Evolutionary conservation across 2,113 vertebrate genomes (phyloP).

Genomic region (Ondatra zibethicus): DNA sequence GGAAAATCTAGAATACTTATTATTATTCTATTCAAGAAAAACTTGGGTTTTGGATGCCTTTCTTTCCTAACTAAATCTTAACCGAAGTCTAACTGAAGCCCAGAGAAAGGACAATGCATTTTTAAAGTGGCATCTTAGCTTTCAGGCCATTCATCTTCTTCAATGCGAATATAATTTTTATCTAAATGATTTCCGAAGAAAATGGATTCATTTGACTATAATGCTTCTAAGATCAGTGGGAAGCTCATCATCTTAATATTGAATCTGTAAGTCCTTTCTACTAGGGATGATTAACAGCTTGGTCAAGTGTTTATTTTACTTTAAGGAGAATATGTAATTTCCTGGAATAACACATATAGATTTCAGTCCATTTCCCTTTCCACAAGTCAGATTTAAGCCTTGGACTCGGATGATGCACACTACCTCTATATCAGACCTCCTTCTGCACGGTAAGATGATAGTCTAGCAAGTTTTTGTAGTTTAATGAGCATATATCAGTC

Average conservation of each 20-base stretch:
- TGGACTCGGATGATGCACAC: conserved; percentile 83
- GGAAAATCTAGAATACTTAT: conserved; percentile 53
- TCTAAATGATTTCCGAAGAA: conserved; percentile 87
- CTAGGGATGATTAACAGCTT: conserved; percentile 90
- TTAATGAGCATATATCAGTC: conserved; percentile 85
- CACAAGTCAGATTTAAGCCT: conserved; percentile 78
- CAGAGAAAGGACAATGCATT: conserved; percentile 77
- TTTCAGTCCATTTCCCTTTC: conserved; percentile 80
- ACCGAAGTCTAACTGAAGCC: conserved; percentile 77
- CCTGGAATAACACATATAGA: conserved; percentile 84
- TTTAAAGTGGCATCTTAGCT: conserved; percentile 86
- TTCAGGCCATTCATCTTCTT: conserved; percentile 85
- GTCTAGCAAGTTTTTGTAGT: conserved; percentile 84
- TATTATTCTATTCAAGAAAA: conserved; percentile 32
- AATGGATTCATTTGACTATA: conserved; percentile 89
- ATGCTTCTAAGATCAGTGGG: conserved; percentile 87
- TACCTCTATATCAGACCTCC: conserved; percentile 85
- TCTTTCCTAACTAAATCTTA: conserved; percentile 82
- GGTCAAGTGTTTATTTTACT: conserved; percentile 91
- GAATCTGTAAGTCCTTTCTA: conserved; percentile 89
- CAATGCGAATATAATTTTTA: conserved; percentile 86
- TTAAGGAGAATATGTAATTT: conserved; percentile 90
- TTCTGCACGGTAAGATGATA: conserved; percentile 81
- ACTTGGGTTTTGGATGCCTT: conserved; percentile 72
- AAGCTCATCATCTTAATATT: conserved; percentile 90